phyloP scores from a whole-genome alignment of 2,888 invertebrate species.

The Nemotelus nigrinus region DNA sequence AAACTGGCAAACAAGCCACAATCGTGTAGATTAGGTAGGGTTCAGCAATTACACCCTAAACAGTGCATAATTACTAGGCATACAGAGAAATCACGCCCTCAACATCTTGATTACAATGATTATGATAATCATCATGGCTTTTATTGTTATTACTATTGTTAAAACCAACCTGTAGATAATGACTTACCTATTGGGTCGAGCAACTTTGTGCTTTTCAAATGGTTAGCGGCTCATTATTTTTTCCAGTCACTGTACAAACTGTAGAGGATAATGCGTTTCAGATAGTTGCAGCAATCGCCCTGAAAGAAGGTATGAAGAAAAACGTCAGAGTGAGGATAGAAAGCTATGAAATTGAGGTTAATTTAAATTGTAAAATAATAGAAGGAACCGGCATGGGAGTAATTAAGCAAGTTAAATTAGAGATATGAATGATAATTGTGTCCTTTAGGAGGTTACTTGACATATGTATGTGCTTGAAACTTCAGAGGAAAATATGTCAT shows the following conservation, averaged over 20 bases:
- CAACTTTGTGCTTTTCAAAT: constrained; percentile 28
- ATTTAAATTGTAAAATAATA: neutral
- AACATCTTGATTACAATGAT: constrained; percentile 17
- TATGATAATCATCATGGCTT: neutral
- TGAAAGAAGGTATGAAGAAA: constrained; percentile 10
- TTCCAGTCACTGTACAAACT: neutral
- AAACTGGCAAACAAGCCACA: too few species aligned
- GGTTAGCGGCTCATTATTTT: constrained; percentile 32
- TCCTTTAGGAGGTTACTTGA: too few species aligned
- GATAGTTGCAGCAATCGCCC: constrained; percentile 16
- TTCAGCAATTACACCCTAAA: too few species aligned
- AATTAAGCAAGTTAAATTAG: constrained; percentile 16
- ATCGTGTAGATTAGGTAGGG: too few species aligned
- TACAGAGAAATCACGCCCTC: too few species aligned
- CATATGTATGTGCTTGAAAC: too few species aligned
- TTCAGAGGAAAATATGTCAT: too few species aligned
- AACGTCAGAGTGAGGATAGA: neutral
- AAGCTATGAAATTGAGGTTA: constrained; percentile 27
- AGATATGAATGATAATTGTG: neutral
- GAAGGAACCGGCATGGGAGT: neutral
- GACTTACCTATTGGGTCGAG: constrained; percentile 23
- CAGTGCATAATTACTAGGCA: constrained; percentile 9
- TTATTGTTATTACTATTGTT: neutral
- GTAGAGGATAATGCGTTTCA: too few species aligned
- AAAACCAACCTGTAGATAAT: neutral